Conservation (phyloP, 2,113 vertebrate genomes). For the Pantherophis guttatus region DNA sequence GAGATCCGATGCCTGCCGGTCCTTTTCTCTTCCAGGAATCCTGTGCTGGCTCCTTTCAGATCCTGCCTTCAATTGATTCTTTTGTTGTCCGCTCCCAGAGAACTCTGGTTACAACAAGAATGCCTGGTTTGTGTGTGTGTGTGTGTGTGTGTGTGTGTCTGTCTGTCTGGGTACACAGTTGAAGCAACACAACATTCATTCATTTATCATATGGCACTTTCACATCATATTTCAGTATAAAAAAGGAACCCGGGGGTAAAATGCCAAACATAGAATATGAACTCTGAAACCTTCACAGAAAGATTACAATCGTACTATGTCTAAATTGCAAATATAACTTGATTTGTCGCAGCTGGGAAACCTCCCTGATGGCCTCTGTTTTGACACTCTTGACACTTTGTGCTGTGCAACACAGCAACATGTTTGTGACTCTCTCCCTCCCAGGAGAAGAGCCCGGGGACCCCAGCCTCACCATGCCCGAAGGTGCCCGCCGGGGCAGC, state of each 20-base stretch:
- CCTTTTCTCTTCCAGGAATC: background rate
- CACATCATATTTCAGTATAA: background rate
- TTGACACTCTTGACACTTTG: background rate
- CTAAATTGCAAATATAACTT: background rate
- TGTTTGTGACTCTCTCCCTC: background rate
- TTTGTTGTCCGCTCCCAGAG: background rate
- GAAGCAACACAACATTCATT: background rate
- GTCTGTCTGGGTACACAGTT: background rate
- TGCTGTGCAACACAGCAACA: background rate
- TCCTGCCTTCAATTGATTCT: background rate
- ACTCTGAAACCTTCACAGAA: background rate
- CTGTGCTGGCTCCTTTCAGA: background rate
- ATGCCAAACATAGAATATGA: background rate
- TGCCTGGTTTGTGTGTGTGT: background rate
- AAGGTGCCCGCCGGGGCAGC: constrained; percentile 40
- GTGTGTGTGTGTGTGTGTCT: background rate
- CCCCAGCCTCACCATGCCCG: constrained; percentile 42
- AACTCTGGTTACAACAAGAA: background rate
- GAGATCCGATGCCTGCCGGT: background rate
- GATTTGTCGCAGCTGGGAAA: background rate
- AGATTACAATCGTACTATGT: background rate
- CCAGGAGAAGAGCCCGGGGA: constrained; percentile 16
- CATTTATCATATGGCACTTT: background rate
- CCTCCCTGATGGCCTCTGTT: background rate
- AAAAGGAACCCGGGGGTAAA: background rate